A percentile compares a stretch with the other conserved stretches of the same genome.
phyloP scores from a whole-genome alignment of 1,140 invertebrate genomes.

The Nephotettix cincticeps region DNA sequence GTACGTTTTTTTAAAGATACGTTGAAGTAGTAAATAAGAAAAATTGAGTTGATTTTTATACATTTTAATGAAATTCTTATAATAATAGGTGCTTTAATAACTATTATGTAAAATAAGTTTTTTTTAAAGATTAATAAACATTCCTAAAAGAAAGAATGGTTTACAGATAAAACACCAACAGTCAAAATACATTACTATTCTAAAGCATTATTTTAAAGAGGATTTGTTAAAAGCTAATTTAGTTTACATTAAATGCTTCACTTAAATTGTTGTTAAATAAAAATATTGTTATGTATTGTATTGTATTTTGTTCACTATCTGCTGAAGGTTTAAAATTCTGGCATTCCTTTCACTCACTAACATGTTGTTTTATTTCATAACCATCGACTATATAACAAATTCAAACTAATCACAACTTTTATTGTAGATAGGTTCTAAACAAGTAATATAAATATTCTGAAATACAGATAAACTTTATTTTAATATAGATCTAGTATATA shows the following conservation, averaged over 20 bases:
- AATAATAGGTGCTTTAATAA: slow-evolving; percentile 18
- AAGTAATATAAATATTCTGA: slow-evolving; percentile 11
- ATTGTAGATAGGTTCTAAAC: background rate
- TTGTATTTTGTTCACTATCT: too few species aligned
- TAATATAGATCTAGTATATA: slow-evolving; percentile 12
- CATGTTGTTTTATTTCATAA: too few species aligned
- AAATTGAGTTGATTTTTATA: slow-evolving; percentile 5
- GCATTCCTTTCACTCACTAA: too few species aligned
- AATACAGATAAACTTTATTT: slow-evolving; percentile 4
- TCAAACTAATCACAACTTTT: background rate
- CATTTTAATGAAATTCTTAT: background rate
- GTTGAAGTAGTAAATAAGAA: background rate
- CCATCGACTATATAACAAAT: background rate
- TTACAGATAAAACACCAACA: slow-evolving; percentile 16
- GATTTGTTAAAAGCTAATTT: slow-evolving; percentile 14
- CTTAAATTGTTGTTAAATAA: background rate
- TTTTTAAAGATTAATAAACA: background rate
- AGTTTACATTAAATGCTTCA: slow-evolving; percentile 7
- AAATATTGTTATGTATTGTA: too few species aligned
- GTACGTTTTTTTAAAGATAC: too few species aligned
- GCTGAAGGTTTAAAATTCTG: too few species aligned
- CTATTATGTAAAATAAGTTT: background rate
- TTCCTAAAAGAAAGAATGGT: background rate
- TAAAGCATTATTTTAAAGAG: background rate
- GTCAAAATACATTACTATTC: background rate